A percentile compares a stretch with the other conserved stretches of the same genome.
Conservation (phyloP, 2,113 vertebrate genomes). For the Paraplagusia blochii region DNA sequence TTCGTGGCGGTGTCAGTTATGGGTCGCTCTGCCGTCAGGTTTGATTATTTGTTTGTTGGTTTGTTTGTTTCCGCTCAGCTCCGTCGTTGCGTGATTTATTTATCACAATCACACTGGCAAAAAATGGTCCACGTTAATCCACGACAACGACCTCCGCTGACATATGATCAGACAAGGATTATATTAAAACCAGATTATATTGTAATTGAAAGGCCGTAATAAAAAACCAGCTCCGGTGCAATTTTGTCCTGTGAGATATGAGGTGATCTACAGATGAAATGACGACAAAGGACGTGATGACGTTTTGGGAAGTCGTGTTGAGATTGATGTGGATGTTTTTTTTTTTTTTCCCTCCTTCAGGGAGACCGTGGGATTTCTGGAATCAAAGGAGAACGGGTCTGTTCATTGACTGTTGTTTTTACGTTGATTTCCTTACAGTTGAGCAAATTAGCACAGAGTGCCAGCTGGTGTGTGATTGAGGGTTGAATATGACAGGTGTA, state of each 20-base stretch:
- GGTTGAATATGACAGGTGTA: background rate
- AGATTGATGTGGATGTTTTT: constrained; percentile 8
- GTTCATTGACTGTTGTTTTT: background rate
- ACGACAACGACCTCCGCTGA: background rate
- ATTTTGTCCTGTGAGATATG: background rate
- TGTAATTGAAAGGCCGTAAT: constrained; percentile 4
- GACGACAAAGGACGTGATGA: constrained; percentile 2
- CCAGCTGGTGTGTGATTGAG: background rate
- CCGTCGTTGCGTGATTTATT: constrained; percentile 8
- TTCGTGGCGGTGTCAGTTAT: constrained; percentile 10
- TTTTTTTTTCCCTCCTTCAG: too few relatives aligned
- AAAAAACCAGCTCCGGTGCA: background rate
- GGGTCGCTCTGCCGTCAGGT: background rate
- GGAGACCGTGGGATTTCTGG: constrained; percentile 80
- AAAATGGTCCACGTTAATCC: background rate
- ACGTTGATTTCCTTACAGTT: background rate
- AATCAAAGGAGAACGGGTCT: constrained; percentile 80
- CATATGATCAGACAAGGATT: constrained; percentile 3
- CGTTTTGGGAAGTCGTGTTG: background rate
- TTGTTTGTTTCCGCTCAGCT: constrained; percentile 10
- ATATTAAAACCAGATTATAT: background rate
- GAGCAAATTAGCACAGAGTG: background rate
- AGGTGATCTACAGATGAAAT: background rate
- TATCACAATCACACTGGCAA: background rate
- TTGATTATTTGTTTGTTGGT: too few relatives aligned